Conservation (phyloP, 2,888 invertebrate genomes). For the Macrophya annulata region DNA sequence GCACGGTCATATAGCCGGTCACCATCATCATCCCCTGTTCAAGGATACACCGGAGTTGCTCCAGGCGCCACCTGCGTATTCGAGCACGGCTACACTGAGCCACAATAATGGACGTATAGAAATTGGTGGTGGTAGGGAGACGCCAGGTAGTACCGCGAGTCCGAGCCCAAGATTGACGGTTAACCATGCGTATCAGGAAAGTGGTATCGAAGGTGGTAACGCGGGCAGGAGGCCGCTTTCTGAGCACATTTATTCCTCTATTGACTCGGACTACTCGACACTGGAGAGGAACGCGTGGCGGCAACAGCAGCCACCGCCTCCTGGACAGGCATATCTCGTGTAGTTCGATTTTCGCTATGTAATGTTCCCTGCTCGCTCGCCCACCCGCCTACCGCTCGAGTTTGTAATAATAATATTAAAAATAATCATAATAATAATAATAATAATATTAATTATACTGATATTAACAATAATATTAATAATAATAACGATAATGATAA, state of each 20-base stretch:
- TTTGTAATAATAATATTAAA: slow-evolving; percentile 43
- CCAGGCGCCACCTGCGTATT: slow-evolving; percentile 81
- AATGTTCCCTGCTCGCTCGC: slow-evolving; percentile 79
- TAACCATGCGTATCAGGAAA: slow-evolving; percentile 77
- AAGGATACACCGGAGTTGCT: slow-evolving; percentile 79
- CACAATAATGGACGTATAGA: slow-evolving; percentile 65
- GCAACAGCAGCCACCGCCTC: slow-evolving; percentile 80
- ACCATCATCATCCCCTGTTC: slow-evolving; percentile 73
- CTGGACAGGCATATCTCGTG: slow-evolving; percentile 79
- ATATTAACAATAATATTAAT: slow-evolving; percentile 11
- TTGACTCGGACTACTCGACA: slow-evolving; percentile 93
- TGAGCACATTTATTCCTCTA: slow-evolving; percentile 94
- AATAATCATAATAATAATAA: slow-evolving; percentile 10
- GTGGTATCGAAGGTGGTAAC: slow-evolving; percentile 68
- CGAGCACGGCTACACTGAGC: slow-evolving; percentile 72
- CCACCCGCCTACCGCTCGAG: slow-evolving; percentile 55
- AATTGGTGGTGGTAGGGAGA: slow-evolving; percentile 77
- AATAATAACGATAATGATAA: background rate
- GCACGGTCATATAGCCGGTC: slow-evolving; percentile 70
- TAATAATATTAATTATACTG: slow-evolving; percentile 3
- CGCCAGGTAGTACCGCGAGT: slow-evolving; percentile 85
- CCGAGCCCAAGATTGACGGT: slow-evolving; percentile 83
- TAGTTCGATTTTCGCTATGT: slow-evolving; percentile 79
- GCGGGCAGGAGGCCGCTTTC: slow-evolving; percentile 85
- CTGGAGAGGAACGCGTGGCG: slow-evolving; percentile 86